phyloP scores from a whole-genome alignment of 2,888 invertebrate species.

The Hedychridium roseum region DNA sequence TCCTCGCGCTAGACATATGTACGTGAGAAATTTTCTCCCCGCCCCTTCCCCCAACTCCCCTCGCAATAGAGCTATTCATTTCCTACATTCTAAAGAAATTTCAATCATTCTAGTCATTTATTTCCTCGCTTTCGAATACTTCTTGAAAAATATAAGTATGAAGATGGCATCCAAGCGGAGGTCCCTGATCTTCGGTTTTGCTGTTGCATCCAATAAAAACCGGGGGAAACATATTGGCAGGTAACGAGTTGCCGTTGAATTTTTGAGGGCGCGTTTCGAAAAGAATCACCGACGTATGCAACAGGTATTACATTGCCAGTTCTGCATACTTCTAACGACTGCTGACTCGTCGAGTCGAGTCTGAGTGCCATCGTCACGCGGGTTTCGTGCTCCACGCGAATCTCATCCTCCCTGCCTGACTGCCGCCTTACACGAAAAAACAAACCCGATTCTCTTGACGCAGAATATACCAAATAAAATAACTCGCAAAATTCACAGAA shows the following conservation, averaged over 20 bases:
- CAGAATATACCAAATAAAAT: slow-evolving; percentile 18
- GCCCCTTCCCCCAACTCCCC: neutral
- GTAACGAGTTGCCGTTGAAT: too few species aligned
- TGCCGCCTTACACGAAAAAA: neutral
- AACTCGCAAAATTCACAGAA: slow-evolving; percentile 19
- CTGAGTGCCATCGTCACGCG: slow-evolving; percentile 52
- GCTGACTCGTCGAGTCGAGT: slow-evolving; percentile 48
- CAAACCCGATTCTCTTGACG: neutral
- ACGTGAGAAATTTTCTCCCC: slow-evolving; percentile 9
- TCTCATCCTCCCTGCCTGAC: neutral
- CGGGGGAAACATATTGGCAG: too few species aligned
- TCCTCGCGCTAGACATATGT: slow-evolving; percentile 1
- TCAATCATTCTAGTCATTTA: too few species aligned
- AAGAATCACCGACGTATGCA: slow-evolving; percentile 43
- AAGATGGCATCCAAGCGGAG: too few species aligned
- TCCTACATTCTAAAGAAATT: too few species aligned
- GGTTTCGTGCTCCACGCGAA: slow-evolving; percentile 37
- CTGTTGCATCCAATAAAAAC: too few species aligned
- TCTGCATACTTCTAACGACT: slow-evolving; percentile 49
- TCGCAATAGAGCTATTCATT: neutral
- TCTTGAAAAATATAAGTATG: too few species aligned
- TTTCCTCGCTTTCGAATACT: too few species aligned
- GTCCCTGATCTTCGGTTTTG: too few species aligned
- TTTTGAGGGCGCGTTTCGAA: slow-evolving; percentile 21
- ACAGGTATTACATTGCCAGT: slow-evolving; percentile 46